phyloP scores from a whole-genome alignment of 2,797 vertebrate species.

The Manis crassicaudata region DNA sequence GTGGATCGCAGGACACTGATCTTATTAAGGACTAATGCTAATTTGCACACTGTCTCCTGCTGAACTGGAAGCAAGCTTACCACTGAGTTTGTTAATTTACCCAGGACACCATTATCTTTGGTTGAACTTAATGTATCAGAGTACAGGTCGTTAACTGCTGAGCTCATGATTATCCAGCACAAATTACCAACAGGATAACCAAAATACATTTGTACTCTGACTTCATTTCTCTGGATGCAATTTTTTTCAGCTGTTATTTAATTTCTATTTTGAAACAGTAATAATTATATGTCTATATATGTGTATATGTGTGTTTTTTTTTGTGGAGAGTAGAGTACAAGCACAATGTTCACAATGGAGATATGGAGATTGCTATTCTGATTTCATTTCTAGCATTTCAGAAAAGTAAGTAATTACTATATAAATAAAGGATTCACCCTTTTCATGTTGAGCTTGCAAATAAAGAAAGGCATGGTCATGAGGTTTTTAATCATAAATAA shows the following conservation, averaged over 20 bases:
- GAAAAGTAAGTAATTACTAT: constrained; percentile 75
- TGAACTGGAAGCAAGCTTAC: constrained; percentile 97
- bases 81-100: constrained; percentile 99
- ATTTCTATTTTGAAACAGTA: constrained; percentile 81
- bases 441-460: constrained; percentile 43
- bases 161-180: constrained; percentile 87
- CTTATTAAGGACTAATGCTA: constrained; percentile 98
- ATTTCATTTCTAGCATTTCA: constrained; percentile 57
- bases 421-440: constrained; percentile 68
- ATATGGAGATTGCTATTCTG: constrained; percentile 48
- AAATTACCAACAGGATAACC: constrained; percentile 86
- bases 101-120: constrained; percentile 94
- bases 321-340: background rate
- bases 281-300: background rate
- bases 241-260: constrained; percentile 81
- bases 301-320: background rate
- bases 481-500: constrained; percentile 72
- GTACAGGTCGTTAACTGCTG: constrained; percentile 93
- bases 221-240: constrained; percentile 80
- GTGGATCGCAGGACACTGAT: constrained; percentile 89
- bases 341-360: background rate
- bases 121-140: constrained; percentile 90
- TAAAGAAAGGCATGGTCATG: constrained; percentile 39
- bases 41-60: constrained; percentile 96
- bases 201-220: constrained; percentile 85